Conservation (phyloP, 2,888 invertebrate species). For the Tridacna crocea region DNA sequence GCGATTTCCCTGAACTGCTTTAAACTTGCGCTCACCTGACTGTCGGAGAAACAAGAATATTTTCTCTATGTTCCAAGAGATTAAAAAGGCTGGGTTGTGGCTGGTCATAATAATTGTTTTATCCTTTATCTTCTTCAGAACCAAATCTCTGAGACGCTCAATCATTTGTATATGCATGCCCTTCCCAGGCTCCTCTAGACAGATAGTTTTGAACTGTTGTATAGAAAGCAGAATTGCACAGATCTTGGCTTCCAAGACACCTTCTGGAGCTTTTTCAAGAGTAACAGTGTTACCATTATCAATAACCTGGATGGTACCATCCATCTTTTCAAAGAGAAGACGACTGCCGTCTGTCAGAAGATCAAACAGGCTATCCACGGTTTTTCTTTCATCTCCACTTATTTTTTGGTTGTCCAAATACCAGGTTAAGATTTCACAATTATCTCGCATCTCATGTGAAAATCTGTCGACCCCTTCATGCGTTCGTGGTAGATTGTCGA, state of each 20-base stretch:
- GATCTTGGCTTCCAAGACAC: slow-evolving; percentile 25
- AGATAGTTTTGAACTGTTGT: slow-evolving; percentile 23
- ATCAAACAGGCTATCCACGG: background rate
- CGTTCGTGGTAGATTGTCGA: background rate
- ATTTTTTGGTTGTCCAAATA: background rate
- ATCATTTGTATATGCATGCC: slow-evolving; percentile 43
- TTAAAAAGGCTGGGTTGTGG: slow-evolving; percentile 10
- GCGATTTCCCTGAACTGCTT: background rate
- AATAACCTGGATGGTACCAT: background rate
- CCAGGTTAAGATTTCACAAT: background rate
- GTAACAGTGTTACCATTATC: background rate
- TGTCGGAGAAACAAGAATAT: slow-evolving; percentile 2
- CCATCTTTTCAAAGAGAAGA: background rate
- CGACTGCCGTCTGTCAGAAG: slow-evolving; percentile 1
- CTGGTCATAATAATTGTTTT: slow-evolving; percentile 15
- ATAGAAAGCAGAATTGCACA: slow-evolving; percentile 18
- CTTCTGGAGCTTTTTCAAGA: slow-evolving; percentile 28
- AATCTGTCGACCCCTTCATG: background rate
- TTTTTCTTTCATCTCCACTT: background rate
- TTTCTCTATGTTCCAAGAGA: background rate
- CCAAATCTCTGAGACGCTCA: slow-evolving; percentile 27
- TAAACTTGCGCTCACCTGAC: background rate
- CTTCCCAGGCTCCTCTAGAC: slow-evolving; percentile 32
- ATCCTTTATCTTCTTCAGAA: slow-evolving; percentile 2
- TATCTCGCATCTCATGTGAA: background rate